Evolutionary conservation across 2,113 vertebrate species (phyloP), one percentile per base, ranked within the genome.

Genomic region (Pollimyrus isidori): DNA sequence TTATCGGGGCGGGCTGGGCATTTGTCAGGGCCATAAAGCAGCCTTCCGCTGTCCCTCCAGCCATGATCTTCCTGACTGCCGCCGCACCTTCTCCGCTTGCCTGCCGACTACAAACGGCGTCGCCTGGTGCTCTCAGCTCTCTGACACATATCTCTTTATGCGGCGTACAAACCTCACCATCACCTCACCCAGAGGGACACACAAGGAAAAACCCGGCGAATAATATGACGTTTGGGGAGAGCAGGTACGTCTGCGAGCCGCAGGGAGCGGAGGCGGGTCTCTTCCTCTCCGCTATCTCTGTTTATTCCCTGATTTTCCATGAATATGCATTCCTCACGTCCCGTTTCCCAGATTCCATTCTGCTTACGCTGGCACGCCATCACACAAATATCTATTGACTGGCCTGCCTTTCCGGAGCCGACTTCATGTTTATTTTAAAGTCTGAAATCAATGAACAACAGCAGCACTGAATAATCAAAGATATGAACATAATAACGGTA

Each of bases 271-370:
- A 23, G 10, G 3, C 11, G 10, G n/a, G 21, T 1, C 82, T 1
- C 13, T 83, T 19, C 35, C 21, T 48, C 23, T 3, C 1, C 2
- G 23, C 7, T 23, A 19, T n/a, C 23, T 30, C 62, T n/a, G 30
- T 5, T 42, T 42, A 42, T 39, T 80, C 15, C 11, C 15, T 15
- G 3, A 39, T 76, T 73, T 76, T 7, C 89, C 91, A 88, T 92
- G 89, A 91, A 92, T 91, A 91, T 93, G 92, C 42, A 93, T 92
- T 83, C 56, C 26, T 86, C 88, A 49, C 87, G 76, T 76, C 82
- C 88, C 86, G 42, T 73, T 65, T 89, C 39, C 1, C 35, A 89
- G 42, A 69, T 46, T 46, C 35, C 30, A 10, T 53, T 39, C n/a
- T 83, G 62, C 83, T 65, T 65, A 73, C 9, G 53, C 52, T 91